A percentile compares a stretch with the other conserved stretches of the same genome.
phyloP scores from a whole-genome alignment of 2,113 vertebrate species.

The Actenoides lindsayi region DNA sequence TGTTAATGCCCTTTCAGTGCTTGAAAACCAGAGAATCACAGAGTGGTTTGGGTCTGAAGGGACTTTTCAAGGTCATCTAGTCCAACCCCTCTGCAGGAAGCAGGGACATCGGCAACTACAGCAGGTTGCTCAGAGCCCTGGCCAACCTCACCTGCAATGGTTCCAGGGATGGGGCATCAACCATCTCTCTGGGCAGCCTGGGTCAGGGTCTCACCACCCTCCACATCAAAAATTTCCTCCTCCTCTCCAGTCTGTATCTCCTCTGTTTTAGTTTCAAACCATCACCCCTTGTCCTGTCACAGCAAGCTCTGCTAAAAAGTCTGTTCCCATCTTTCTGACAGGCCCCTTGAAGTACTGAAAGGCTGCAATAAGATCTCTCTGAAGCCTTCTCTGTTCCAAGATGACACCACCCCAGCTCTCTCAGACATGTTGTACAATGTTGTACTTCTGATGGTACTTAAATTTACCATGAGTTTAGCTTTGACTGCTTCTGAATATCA shows the following conservation, averaged over 20 bases:
- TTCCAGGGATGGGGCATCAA: neutral
- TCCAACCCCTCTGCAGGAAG: neutral
- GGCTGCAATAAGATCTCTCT: neutral
- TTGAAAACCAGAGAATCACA: neutral
- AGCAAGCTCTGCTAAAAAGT: neutral
- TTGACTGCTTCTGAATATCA: neutral
- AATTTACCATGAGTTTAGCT: neutral
- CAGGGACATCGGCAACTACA: neutral
- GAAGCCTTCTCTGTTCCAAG: neutral
- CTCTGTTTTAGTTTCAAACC: neutral
- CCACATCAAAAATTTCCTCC: neutral
- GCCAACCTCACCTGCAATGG: neutral
- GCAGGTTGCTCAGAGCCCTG: neutral
- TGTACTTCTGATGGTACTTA: neutral
- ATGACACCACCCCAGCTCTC: neutral
- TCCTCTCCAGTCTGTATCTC: neutral
- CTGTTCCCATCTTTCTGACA: neutral
- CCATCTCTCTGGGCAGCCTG: neutral
- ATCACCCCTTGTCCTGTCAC: neutral
- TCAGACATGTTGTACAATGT: fast-evolving
- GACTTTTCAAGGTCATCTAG: neutral
- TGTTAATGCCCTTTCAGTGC: neutral
- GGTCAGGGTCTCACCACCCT: neutral
- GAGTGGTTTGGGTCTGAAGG: neutral
- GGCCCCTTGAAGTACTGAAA: neutral